Evolutionary conservation across 2,113 vertebrate species (phyloP), one percentile per base, ranked within the genome.

Genomic region (Centropus bengalensis): DNA sequence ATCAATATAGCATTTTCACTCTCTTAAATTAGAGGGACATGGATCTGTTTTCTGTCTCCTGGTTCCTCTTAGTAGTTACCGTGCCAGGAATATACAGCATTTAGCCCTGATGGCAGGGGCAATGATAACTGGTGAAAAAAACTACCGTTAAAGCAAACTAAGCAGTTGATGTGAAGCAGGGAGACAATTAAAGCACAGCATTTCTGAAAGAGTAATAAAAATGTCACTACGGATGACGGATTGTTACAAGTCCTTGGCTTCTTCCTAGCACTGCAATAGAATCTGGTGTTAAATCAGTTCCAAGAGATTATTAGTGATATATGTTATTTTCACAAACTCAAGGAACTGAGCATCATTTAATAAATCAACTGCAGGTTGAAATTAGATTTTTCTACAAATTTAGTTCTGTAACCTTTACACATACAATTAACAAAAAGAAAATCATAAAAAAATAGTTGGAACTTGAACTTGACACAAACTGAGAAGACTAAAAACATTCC

Each of bases 131-230:
- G 78, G 44, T 1, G 14, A 36, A 73, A 78, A 49, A 93, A 91
- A 79, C 63, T 73, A 77, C 36, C 58, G 74, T 45, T 78, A 82
- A 90, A 94, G 84, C 73, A 88, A 89, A 79, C 67, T 78, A 94
- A 92, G 73, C 88, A 74, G 76, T 89, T 96, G 94, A 95, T 93
- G 93, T 96, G 93, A 96, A 95, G 85, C 69, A 70, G 54, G 77
- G 66, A 94, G 96, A 97, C 92, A 96, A 97, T 96, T 97, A 97
- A 96, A 94, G 93, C 77, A 85, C 67, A 95, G 88, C 82, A 83
- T 94, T 96, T 97, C 92, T 95, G 91, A 93, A 87, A 96, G 82
- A 89, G 92, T 93, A 95, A 96, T 96, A 97, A 97, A 97, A 96
- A 94, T 92, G 96, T 96, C 96, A 96, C 88, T 47, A 86, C 67